These are phyloP conservation scores for Cephus rjabovi DNA, from an alignment of 2,888 invertebrate genomes.

Conservation along the genomic window DNA sequence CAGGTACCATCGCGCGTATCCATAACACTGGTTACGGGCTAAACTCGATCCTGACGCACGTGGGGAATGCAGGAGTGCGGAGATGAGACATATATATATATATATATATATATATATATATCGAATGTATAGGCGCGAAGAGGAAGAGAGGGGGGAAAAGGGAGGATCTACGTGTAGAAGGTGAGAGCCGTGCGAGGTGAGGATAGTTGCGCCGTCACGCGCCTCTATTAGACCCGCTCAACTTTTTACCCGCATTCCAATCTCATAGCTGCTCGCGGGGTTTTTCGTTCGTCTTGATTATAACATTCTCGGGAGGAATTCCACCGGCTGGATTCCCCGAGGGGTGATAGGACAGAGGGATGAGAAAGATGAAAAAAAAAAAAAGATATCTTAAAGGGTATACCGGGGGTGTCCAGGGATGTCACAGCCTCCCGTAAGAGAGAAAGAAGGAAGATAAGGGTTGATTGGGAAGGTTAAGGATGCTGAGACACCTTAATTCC, in stretches of 20 bases:
- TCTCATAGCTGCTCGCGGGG: conserved; percentile 19
- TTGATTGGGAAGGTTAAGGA: background rate
- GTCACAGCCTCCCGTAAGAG: background rate
- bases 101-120: background rate
- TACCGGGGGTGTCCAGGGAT: background rate
- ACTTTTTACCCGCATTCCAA: conserved; percentile 45
- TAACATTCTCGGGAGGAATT: conserved; percentile 22
- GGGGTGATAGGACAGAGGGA: background rate
- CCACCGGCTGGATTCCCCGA: conserved; percentile 11
- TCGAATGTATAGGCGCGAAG: background rate
- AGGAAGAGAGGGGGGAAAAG: background rate
- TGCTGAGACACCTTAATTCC: background rate
- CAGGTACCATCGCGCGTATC: background rate
- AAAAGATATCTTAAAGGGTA: background rate
- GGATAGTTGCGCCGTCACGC: conserved; percentile 52
- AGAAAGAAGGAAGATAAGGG: background rate
- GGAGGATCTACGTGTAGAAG: background rate
- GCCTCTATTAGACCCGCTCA: conserved; percentile 48
- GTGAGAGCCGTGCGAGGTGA: conserved; percentile 21
- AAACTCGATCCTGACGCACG: background rate
- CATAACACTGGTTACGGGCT: background rate
- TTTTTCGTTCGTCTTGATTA: conserved; percentile 25
- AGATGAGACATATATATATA: background rate
- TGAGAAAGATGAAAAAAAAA: background rate
- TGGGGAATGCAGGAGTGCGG: background rate